Evolutionary conservation across 1,140 invertebrate genomes (phyloP), one percentile per base, ranked within the genome.

Genomic region (Caenorhabditis inopinata): DNA sequence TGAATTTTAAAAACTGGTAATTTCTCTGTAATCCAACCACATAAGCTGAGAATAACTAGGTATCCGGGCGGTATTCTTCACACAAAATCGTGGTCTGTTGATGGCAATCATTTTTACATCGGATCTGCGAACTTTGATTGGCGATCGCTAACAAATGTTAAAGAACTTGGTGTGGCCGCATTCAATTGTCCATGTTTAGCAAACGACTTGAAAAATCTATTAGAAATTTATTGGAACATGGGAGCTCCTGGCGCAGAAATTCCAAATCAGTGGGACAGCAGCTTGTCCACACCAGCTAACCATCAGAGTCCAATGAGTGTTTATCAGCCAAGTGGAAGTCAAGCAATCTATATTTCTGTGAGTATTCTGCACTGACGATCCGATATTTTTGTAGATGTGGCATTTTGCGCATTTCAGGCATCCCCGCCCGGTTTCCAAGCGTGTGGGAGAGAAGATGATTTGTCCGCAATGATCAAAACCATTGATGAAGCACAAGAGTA

Each of bases 141-240:
- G 96, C 91, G 96, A 85, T 93, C 96, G 0, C 90, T 98, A 0
- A 96, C 95, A 2, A 95, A 99, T 91, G 94, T 98, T 16, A 98
- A 98, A 90, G 96, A 99, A 90, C 88, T 98, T 79, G 96, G 96
- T 12, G 90, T 96, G 9, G 87, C 93, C 0, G 92, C 93, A 0
- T 91, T 92, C 73, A 94, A 96, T 85, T 98, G 96, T 90, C 92
- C 92, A 9, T 93, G 92, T 87, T 88, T 98, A 11, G 94, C 93
- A 0, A 89, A 90, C 25, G 96, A 99, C 90, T 90, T 97, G 27
- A 91, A 89, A 0, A 97, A 96, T 89, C 93, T 98, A 58, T 98
- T 98, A 90, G 92, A 95, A 82, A 92, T 94, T 0, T 98, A 97
- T 87, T 97, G 95, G 96, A 91, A 90, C 45, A 80, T 82, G 74